Conservation (phyloP, 1,140 invertebrate genomes). For the Pachyrhynchus sulphureomaculatus region DNA sequence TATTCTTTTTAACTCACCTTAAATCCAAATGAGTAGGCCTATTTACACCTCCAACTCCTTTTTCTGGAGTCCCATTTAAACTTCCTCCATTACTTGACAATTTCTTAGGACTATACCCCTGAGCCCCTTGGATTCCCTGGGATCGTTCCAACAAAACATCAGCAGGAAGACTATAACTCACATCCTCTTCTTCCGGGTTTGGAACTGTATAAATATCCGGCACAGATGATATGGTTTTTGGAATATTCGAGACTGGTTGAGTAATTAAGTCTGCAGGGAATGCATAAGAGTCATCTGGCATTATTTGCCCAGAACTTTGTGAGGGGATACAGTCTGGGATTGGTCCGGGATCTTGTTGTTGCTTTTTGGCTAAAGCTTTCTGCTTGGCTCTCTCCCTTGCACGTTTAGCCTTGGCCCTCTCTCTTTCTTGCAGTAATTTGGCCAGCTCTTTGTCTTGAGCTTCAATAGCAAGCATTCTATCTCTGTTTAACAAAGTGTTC, state of each 20-base stretch:
- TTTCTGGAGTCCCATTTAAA: slow-evolving; percentile 19
- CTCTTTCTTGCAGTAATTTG: slow-evolving; percentile 83
- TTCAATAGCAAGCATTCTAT: slow-evolving; percentile 81
- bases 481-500: slow-evolving; percentile 63
- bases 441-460: slow-evolving; percentile 90
- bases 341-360: slow-evolving; percentile 52
- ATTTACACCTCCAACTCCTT: slow-evolving; percentile 5
- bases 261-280: slow-evolving; percentile 46
- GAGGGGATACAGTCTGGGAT: slow-evolving; percentile 14
- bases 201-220: slow-evolving; percentile 40
- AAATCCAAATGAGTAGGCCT: slow-evolving; percentile 49
- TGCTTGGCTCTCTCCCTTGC: slow-evolving; percentile 66
- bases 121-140: not conserved
- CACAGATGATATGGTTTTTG: slow-evolving; percentile 30
- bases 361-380: slow-evolving; percentile 65
- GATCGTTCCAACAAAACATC: slow-evolving; percentile 37
- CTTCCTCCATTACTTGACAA: slow-evolving; percentile 10
- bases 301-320: slow-evolving; percentile 38
- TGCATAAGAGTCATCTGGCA: slow-evolving; percentile 49
- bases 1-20: slow-evolving; percentile 36
- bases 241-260: slow-evolving; percentile 25
- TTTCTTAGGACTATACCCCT: slow-evolving; percentile 35
- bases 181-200: slow-evolving; percentile 44
- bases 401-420: slow-evolving; percentile 67
- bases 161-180: slow-evolving; percentile 48